A percentile compares a stretch with the other conserved stretches of the same genome.
These are phyloP conservation scores for Leptodactylus fuscus DNA, from an alignment of 2,113 vertebrate genomes.

Conservation along the genomic window DNA sequence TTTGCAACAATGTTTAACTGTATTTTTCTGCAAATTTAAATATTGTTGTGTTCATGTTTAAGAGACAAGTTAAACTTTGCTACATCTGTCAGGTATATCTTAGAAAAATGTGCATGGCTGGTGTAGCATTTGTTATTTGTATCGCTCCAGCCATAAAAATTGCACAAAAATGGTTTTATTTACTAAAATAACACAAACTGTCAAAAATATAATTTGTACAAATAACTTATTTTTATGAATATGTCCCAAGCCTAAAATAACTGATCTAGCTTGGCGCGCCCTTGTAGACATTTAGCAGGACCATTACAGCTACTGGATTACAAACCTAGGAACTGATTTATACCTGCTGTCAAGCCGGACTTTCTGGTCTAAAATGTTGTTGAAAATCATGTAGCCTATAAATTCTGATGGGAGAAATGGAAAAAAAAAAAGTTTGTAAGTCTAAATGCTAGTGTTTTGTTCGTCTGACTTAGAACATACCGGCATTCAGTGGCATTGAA, in stretches of 20 bases:
- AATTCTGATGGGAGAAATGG: background rate
- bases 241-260: slow-evolving; percentile 44
- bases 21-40: too few species aligned
- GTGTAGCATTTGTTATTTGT: background rate
- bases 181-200: background rate
- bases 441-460: background rate
- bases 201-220: slow-evolving; percentile 11
- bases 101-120: background rate
- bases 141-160: background rate
- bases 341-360: slow-evolving; percentile 47
- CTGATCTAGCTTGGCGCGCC: slow-evolving; percentile 19
- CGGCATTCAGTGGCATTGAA: background rate
- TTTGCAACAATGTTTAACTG: too few species aligned
- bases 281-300: slow-evolving; percentile 29
- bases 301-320: slow-evolving; percentile 31
- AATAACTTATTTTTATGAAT: slow-evolving; percentile 10
- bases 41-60: too few species aligned
- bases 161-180: background rate
- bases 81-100: too few species aligned
- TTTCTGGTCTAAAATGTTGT: slow-evolving; percentile 22
- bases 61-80: too few species aligned
- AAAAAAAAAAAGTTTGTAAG: background rate
- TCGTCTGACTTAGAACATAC: background rate
- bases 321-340: slow-evolving; percentile 44
- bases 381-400: slow-evolving; percentile 29